Conservation (phyloP, 2,797 vertebrate genomes). For the Anguilla pacifica region DNA sequence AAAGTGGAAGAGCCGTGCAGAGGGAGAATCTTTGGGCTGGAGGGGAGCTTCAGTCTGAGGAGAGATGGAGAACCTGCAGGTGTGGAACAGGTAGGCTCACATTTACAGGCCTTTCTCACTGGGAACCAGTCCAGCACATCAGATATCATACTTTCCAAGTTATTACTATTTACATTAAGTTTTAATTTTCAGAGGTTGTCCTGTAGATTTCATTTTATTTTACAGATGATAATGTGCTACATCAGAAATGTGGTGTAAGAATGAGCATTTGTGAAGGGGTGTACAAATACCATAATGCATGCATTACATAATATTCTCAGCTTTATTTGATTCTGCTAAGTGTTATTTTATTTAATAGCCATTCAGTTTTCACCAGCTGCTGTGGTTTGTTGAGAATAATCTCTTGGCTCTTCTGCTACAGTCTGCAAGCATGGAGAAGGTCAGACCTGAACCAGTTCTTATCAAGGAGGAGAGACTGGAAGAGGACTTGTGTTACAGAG, state of each 20-base stretch:
- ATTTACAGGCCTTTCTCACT: not conserved
- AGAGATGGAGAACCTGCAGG: not conserved
- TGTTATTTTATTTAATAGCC: not conserved
- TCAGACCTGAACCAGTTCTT: not conserved
- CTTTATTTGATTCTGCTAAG: not conserved
- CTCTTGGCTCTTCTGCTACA: not conserved
- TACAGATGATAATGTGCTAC: too few relatives aligned
- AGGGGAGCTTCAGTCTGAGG: not conserved
- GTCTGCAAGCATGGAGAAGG: too few relatives aligned
- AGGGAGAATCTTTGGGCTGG: not conserved
- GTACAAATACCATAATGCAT: too few relatives aligned
- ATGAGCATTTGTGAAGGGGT: too few relatives aligned
- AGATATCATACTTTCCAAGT: not conserved
- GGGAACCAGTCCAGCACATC: not conserved
- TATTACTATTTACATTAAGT: not conserved
- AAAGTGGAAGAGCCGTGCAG: not conserved
- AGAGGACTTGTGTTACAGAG: not conserved
- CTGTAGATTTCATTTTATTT: too few relatives aligned
- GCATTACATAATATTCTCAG: not conserved
- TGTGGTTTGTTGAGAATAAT: too few relatives aligned
- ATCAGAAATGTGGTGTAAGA: too few relatives aligned
- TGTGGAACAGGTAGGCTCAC: not conserved
- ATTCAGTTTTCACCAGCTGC: not conserved
- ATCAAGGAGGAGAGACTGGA: not conserved
- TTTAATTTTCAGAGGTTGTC: not conserved